Conservation (phyloP, 2,888 invertebrate species). For the Melanostoma mellinum region DNA sequence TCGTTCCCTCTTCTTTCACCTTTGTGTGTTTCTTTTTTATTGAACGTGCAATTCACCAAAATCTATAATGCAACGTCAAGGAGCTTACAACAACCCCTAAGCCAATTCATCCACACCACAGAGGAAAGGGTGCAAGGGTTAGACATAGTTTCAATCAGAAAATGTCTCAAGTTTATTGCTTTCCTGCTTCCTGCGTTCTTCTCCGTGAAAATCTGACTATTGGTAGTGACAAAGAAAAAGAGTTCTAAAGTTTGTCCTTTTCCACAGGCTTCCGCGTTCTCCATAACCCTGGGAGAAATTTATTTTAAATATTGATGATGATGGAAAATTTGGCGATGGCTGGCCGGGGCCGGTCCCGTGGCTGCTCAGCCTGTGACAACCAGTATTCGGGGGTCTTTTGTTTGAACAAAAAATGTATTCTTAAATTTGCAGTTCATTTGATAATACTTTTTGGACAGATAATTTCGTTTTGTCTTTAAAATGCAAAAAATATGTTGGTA, state of each 20-base stretch:
- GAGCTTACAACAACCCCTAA: slow-evolving; percentile 58
- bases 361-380: neutral
- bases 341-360: slow-evolving; percentile 9
- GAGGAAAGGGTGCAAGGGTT: neutral
- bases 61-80: slow-evolving; percentile 67
- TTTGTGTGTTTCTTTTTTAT: slow-evolving; percentile 40
- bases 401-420: slow-evolving; percentile 19
- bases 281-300: slow-evolving; percentile 17
- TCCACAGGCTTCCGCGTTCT: slow-evolving; percentile 10
- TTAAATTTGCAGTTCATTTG: slow-evolving; percentile 72
- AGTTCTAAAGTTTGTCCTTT: slow-evolving; percentile 58
- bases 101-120: slow-evolving; percentile 52
- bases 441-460: slow-evolving; percentile 66
- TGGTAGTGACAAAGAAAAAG: slow-evolving; percentile 26
- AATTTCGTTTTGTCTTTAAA: slow-evolving; percentile 34
- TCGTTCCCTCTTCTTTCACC: slow-evolving; percentile 37
- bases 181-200: slow-evolving; percentile 35
- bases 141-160: slow-evolving; percentile 62
- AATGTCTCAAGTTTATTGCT: slow-evolving; percentile 68
- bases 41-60: slow-evolving; percentile 68
- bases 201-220: slow-evolving; percentile 52
- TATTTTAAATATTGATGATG: slow-evolving; percentile 67
- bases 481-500: neutral
- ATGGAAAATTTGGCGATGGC: slow-evolving; percentile 48
- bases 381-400: slow-evolving; percentile 7